Evolutionary conservation across 2,888 invertebrate species (phyloP).

Genomic region (Meliscaeva auricollis): DNA sequence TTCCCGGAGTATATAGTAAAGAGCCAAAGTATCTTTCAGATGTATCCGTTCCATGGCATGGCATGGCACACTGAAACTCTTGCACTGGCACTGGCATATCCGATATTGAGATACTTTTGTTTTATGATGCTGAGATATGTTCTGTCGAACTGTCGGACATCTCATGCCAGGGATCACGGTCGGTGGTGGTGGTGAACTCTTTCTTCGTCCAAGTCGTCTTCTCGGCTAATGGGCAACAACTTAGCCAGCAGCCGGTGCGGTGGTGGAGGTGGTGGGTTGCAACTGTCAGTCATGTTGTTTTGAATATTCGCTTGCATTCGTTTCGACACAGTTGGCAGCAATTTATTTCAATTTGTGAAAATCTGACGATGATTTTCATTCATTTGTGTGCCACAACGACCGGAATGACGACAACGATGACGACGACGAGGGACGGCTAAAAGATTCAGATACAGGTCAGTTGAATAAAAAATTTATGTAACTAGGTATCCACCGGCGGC

Average conservation of each 20-base stretch:
- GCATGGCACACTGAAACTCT: too few relatives aligned
- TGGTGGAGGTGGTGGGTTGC: slow-evolving; percentile 19
- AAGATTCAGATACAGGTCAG: slow-evolving; percentile 60
- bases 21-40: slow-evolving; percentile 11
- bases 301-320: slow-evolving; percentile 15
- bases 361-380: slow-evolving; percentile 67
- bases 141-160: slow-evolving; percentile 68
- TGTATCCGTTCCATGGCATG: slow-evolving; percentile 35
- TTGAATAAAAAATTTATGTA: slow-evolving; percentile 26
- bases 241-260: slow-evolving; percentile 3
- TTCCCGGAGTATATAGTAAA: slow-evolving; percentile 10
- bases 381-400: slow-evolving; percentile 43
- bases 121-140: slow-evolving; percentile 66
- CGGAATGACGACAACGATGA: too few relatives aligned
- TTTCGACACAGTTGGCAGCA: slow-evolving; percentile 75
- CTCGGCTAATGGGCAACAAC: slow-evolving; percentile 55
- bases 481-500: neutral
- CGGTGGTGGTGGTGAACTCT: slow-evolving; percentile 8
- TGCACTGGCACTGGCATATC: slow-evolving; percentile 30
- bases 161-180: slow-evolving; percentile 50
- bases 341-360: slow-evolving; percentile 76
- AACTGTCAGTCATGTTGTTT: slow-evolving; percentile 59
- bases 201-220: slow-evolving; percentile 31
- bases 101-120: slow-evolving; percentile 72
- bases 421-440: too few relatives aligned